These are phyloP conservation scores for Leptarthrus brevirostris DNA, from an alignment of 2,888 invertebrate genomes.

Conservation along the genomic window DNA sequence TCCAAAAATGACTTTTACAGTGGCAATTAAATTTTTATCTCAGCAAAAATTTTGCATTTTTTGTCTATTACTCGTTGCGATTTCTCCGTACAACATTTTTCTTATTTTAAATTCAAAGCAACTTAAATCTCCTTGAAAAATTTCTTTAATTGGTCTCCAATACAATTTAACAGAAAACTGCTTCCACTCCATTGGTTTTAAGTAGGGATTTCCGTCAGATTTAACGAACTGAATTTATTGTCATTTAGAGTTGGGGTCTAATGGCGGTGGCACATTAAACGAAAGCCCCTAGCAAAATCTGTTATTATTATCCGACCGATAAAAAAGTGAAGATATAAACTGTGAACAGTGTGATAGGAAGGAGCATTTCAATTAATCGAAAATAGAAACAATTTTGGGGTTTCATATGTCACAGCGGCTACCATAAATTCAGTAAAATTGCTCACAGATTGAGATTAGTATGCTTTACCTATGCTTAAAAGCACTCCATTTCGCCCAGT, in stretches of 20 bases:
- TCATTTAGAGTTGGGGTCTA: background rate
- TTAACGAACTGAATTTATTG: slow-evolving; percentile 30
- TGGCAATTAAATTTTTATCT: too few relatives aligned
- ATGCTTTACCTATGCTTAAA: background rate
- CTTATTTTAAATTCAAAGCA: too few relatives aligned
- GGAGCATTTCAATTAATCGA: slow-evolving; percentile 19
- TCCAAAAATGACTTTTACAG: too few relatives aligned
- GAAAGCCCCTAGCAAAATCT: background rate
- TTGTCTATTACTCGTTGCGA: too few relatives aligned
- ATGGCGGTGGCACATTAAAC: slow-evolving; percentile 9
- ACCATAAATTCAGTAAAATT: background rate
- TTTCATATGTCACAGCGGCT: slow-evolving; percentile 6
- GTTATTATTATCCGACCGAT: slow-evolving; percentile 9
- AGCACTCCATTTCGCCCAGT: too few relatives aligned
- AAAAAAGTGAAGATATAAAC: background rate
- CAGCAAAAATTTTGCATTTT: too few relatives aligned
- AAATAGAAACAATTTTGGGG: slow-evolving; percentile 19
- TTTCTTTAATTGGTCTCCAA: slow-evolving; percentile 2
- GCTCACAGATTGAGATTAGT: slow-evolving; percentile 3
- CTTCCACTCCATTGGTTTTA: slow-evolving; percentile 30
- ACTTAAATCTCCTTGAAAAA: background rate
- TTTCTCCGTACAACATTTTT: too few relatives aligned
- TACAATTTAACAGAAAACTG: slow-evolving; percentile 11
- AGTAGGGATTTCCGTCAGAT: slow-evolving; percentile 24
- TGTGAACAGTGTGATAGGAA: background rate